phyloP scores from a whole-genome alignment of 30 jellyfish, hydroid and myxozoan species.

The Pelagia noctiluca region DNA sequence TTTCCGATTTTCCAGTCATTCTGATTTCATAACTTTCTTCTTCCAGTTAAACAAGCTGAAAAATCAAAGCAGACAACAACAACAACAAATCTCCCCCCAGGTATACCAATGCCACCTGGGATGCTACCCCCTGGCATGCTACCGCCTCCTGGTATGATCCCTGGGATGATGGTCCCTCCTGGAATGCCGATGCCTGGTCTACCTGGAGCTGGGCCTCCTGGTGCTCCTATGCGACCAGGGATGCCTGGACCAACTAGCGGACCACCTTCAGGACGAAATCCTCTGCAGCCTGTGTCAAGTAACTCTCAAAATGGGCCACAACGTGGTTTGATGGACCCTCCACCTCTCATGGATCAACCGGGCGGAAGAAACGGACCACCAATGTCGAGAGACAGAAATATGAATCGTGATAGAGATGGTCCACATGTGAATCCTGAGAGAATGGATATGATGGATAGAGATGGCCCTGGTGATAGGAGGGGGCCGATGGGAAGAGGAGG shows the following conservation, averaged over 20 bases:
- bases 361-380: conserved; percentile 32
- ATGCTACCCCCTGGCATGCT: conserved; percentile 87
- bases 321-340: conserved; percentile 48
- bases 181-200: conserved; percentile 92
- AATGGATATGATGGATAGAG: conserved; percentile 46
- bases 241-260: conserved; percentile 75
- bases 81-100: conserved; percentile 69
- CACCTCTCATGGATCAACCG: neutral
- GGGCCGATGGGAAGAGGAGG: conserved; percentile 55
- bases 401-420: conserved; percentile 50
- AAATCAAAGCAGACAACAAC: conserved; percentile 72
- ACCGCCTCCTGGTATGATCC: conserved; percentile 36
- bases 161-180: conserved; percentile 83
- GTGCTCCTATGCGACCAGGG: conserved; percentile 94
- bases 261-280: conserved; percentile 46
- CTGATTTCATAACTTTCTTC: too few relatives aligned
- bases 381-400: neutral
- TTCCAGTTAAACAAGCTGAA: conserved; percentile 98
- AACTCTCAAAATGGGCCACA: conserved; percentile 44
- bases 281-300: conserved; percentile 36
- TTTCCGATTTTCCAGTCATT: too few relatives aligned
- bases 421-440: conserved; percentile 49
- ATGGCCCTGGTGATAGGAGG: conserved; percentile 54
- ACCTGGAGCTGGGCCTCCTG: conserved; percentile 98
- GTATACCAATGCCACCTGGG: conserved; percentile 90